Evolutionary conservation across 2,797 vertebrate species (phyloP), one percentile per base, ranked within the genome.

Genomic region (Hoplostethus atlanticus): DNA sequence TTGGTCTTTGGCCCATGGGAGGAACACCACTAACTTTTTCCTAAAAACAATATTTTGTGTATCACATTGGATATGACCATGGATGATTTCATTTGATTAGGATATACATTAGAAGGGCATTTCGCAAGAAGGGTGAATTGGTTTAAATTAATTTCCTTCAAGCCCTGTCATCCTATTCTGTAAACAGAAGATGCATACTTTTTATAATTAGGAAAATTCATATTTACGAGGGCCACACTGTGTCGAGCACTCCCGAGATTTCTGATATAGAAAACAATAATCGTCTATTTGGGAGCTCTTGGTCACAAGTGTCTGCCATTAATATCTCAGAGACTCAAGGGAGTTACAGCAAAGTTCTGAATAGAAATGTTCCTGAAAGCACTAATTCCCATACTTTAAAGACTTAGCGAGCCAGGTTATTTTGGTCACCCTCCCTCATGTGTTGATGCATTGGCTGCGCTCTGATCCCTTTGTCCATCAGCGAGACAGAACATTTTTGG

Each of bases 381-480:
- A 80, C 38, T 76, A 68, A 76, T 81, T 83, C 73, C 65, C 71
- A 70, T 66, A 77, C 78, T 71, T 85, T 80, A 60, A 73, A 68
- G 48, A 70, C 79, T 89, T 80, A 71, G 67, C 25, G 15, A 68
- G 36, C 61, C 63, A 47, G 64, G 84, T 68, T 94, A 93, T 93
- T 93, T 89, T 68, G 13, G 84, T 90, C 62, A 8, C 13, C 61
- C 76, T 76, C 76, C 69, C 84, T 84, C 70, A 72, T 78, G 76
- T 70, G 68, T 65, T 85, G 73, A 89, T 87, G 57, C 74, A 68
- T 54, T 62, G 82, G 67, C 76, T 80, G 68, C 60, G 75, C 83
- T 71, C 77, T 92, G 89, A 92, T 90, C 90, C 91, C 84, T 90
- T 90, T 90, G 90, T 93, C 90, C 89, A 87, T 91, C 86, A 87